Base-by-base conservation (phyloP, 2,797 vertebrate species). In the Harpagifer antarcticus region DNA sequence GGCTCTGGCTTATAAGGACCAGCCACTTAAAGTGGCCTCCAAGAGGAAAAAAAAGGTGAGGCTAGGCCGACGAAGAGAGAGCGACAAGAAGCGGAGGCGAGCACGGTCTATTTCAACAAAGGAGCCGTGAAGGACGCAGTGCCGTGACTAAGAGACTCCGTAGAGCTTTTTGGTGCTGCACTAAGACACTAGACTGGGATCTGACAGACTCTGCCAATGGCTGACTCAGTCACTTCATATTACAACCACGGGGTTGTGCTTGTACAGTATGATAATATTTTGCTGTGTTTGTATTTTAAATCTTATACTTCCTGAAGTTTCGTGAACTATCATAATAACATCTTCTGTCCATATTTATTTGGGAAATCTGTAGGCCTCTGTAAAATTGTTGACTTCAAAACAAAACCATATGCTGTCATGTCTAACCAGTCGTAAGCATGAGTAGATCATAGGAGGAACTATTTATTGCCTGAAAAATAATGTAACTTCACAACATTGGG, bases 21-120 rank as follows among this genome's bases (percentile, higher is more conserved):
- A 96, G 82, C 95, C 96, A 1, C 86, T 96, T 45, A 98, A 96
- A 92, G 90, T 82, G 4, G 90, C 94, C 0, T 96, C 94, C 56
- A 99, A 98, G 91, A 98, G 96, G 86, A 99, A 97, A 95, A 99
- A 98, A 86, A 96, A 96, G 40, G 90, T 85, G 70, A 96, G 97
- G 70, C 90, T 95, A 15, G 96, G 96, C 5, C 96, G 97, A 67
- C 96, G 96, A 68, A 96, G 95, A 90, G 97, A 98, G 17, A 96
- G 94, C 4, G 97, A 97, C 48, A 98, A 97, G 92, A 97, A 96
- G 82, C 95, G 96, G 72, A 94, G 96, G 71, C 81, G 96, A 78
- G 91, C 95, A 20, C 94, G 97, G 9, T 95, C 96, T 8, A 58
- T 76, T 44, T 0, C 67, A 72, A 79, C 72, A 45, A 59, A 74